A percentile compares a stretch with the other conserved stretches of the same genome.
These are phyloP conservation scores for Brenthis daphne DNA, from an alignment of 2,888 invertebrate genomes.

Conservation along the genomic window DNA sequence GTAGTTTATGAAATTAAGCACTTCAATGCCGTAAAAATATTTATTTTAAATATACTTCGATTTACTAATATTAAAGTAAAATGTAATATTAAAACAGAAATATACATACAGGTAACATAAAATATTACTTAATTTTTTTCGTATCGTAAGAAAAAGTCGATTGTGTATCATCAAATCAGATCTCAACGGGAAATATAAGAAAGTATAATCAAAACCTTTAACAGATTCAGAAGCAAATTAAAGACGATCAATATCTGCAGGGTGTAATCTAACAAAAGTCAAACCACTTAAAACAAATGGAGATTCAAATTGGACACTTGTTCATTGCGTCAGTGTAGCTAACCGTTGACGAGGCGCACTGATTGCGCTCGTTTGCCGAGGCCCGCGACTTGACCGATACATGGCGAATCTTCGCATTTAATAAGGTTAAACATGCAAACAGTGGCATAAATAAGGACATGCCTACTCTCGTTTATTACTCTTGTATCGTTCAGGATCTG, in stretches of 20 bases:
- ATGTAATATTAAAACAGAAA: too few species aligned
- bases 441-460: conserved; percentile 26
- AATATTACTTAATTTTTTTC: too few species aligned
- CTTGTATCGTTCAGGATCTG: background rate
- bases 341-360: conserved; percentile 64
- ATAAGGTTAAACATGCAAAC: conserved; percentile 51
- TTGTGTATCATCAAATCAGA: too few species aligned
- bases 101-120: too few species aligned
- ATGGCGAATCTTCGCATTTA: conserved; percentile 69
- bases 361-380: conserved; percentile 67
- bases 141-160: too few species aligned
- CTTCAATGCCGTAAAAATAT: too few species aligned
- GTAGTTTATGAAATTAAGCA: too few species aligned
- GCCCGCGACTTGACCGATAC: conserved; percentile 60
- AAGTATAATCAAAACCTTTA: conserved; percentile 45
- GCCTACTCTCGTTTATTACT: background rate
- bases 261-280: conserved; percentile 72
- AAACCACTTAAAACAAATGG: conserved; percentile 71
- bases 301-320: conserved; percentile 78
- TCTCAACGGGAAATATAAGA: too few species aligned
- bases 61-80: too few species aligned
- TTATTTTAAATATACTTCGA: too few species aligned
- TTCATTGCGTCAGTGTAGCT: conserved; percentile 72
- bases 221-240: conserved; percentile 29
- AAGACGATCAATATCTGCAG: conserved; percentile 42